Evolutionary conservation across 2,888 invertebrate genomes (phyloP).

Genomic region (Xylocampa areola): DNA sequence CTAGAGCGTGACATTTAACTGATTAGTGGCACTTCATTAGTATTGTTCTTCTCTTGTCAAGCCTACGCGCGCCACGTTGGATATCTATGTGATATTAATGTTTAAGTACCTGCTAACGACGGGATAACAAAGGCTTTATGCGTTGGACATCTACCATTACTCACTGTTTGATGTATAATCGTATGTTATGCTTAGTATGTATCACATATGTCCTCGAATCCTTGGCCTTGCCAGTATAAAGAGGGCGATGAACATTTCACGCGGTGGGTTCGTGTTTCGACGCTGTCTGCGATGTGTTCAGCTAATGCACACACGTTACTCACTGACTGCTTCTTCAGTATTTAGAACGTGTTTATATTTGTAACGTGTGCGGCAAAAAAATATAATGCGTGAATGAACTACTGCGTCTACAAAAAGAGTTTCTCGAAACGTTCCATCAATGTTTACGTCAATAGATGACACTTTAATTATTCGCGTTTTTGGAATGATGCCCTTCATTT

Average conservation of each 20-base stretch:
- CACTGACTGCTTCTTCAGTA: constrained; percentile 26
- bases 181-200: constrained; percentile 34
- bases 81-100: constrained; percentile 36
- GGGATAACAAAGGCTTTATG: constrained; percentile 38
- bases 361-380: constrained; percentile 30
- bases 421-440: constrained; percentile 1
- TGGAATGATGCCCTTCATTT: constrained; percentile 8
- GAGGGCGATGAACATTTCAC: constrained; percentile 55
- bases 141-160: constrained; percentile 26
- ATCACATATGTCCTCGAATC: constrained; percentile 25
- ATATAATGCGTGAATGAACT: constrained; percentile 39
- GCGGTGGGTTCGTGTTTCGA: constrained; percentile 45
- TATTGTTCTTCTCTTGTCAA: constrained; percentile 42
- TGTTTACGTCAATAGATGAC: neutral
- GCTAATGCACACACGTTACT: constrained; percentile 19
- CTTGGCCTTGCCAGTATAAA: constrained; percentile 48
- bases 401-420: neutral
- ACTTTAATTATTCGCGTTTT: neutral
- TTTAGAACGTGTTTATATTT: constrained; percentile 53
- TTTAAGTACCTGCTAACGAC: constrained; percentile 25
- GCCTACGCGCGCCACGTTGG: constrained; percentile 35
- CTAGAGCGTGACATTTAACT: constrained; percentile 38
- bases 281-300: constrained; percentile 37
- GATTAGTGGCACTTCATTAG: constrained; percentile 42
- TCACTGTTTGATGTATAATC: constrained; percentile 20